Percentiles rank a stretch among this genome's conserved stretches.
Evolutionary conservation across 1,140 invertebrate genomes (phyloP).

Genomic region (Caenorhabditis inopinata): DNA sequence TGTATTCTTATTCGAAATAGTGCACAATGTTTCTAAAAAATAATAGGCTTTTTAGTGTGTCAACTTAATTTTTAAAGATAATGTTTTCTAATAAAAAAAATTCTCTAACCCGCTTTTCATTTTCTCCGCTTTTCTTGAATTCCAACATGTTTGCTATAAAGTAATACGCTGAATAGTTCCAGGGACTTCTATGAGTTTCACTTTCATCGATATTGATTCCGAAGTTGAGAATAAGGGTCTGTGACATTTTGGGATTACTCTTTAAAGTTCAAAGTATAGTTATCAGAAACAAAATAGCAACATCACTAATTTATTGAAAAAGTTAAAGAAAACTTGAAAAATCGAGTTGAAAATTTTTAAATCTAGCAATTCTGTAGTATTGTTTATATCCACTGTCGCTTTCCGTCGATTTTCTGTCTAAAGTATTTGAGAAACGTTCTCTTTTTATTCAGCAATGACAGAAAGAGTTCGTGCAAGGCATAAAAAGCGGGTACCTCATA

Average conservation of each 20-base stretch:
- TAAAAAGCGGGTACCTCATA: slow-evolving; percentile 34
- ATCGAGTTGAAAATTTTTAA: too few species aligned
- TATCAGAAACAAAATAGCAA: too few species aligned
- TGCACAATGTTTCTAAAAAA: too few species aligned
- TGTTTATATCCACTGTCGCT: too few species aligned
- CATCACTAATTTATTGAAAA: too few species aligned
- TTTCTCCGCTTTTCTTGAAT: background rate
- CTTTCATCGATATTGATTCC: slow-evolving; percentile 3
- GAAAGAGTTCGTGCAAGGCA: slow-evolving; percentile 30
- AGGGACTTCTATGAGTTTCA: background rate
- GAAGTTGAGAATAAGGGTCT: background rate
- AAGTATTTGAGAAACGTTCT: background rate
- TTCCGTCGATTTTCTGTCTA: too few species aligned
- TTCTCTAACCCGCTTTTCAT: background rate
- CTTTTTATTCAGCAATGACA: slow-evolving; percentile 38
- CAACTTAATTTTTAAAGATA: too few species aligned
- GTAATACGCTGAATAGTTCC: background rate
- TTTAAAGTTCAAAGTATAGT: too few species aligned
- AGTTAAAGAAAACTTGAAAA: too few species aligned
- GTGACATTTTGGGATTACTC: background rate
- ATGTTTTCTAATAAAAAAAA: too few species aligned
- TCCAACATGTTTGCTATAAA: too few species aligned
- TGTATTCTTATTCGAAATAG: background rate
- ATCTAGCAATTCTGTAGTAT: too few species aligned
- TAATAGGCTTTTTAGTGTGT: background rate